Conservation (phyloP, 2,888 invertebrate species). For the Glaucopsyche alexis region DNA sequence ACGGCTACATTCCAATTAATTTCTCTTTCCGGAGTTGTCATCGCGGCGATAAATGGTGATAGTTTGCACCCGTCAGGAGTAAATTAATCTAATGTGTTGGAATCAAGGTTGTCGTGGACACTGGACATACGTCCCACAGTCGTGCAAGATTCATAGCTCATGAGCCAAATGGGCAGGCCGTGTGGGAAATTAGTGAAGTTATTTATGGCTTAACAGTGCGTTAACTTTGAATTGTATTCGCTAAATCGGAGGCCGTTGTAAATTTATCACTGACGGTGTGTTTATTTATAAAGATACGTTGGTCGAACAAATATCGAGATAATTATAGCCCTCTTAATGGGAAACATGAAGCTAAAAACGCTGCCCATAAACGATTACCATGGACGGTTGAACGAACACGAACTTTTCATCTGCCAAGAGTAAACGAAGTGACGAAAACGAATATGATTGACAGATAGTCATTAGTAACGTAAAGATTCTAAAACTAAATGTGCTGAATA, state of each 20-base stretch:
- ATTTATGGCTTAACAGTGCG: neutral
- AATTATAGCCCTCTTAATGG: conserved; percentile 5
- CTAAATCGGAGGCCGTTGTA: conserved; percentile 6
- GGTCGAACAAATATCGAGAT: conserved; percentile 8
- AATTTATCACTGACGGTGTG: conserved; percentile 15
- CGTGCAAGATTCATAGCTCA: neutral
- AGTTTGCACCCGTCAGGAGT: conserved; percentile 29
- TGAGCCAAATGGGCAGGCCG: conserved; percentile 1
- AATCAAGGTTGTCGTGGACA: conserved; percentile 28
- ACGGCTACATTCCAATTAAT: conserved; percentile 25
- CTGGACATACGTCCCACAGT: conserved; percentile 1
- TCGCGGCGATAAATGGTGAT: conserved; percentile 26
- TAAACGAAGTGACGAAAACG: neutral
- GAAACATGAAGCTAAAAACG: neutral
- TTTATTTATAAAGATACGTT: conserved; percentile 15
- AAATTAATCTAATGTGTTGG: conserved; percentile 30
- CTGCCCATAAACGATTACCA: neutral
- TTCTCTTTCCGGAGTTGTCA: conserved; percentile 29
- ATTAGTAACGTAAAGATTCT: neutral
- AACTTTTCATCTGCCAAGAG: neutral
- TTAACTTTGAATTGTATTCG: conserved; percentile 5
- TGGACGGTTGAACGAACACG: neutral
- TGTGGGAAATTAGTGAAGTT: conserved; percentile 21
- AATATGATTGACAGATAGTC: neutral
- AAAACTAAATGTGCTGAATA: neutral